Evolutionary conservation across 2,888 invertebrate genomes (phyloP).

Genomic region (Ischnura elegans): DNA sequence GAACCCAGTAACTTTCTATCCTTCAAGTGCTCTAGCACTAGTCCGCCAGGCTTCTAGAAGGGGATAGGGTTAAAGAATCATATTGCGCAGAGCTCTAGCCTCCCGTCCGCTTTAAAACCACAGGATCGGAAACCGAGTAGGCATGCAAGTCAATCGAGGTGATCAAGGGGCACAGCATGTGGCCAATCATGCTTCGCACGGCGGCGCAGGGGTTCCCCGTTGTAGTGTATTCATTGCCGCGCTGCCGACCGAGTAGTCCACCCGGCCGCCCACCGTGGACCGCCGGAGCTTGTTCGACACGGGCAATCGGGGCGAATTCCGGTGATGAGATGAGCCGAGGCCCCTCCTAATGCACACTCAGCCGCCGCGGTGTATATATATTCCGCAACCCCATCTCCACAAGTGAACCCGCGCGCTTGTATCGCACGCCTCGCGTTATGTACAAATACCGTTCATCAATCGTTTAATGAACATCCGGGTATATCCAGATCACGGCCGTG

Average conservation of each 20-base stretch:
- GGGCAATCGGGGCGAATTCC: not conserved
- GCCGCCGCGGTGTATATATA: not conserved
- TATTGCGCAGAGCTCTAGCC: not conserved
- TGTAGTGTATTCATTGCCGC: not conserved
- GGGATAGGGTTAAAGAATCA: too few relatives aligned
- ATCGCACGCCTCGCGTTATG: not conserved
- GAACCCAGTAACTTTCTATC: too few relatives aligned
- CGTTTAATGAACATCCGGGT: slow-evolving; percentile 18
- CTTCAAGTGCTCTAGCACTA: too few relatives aligned
- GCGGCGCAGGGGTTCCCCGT: not conserved
- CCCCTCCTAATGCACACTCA: not conserved
- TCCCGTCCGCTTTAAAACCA: not conserved
- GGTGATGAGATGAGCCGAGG: not conserved
- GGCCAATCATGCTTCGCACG: not conserved
- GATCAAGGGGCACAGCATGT: not conserved
- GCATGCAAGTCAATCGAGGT: not conserved
- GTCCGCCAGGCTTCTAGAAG: too few relatives aligned
- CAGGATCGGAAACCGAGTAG: not conserved
- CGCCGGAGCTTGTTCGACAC: not conserved
- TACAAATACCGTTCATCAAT: not conserved
- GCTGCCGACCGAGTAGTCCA: not conserved
- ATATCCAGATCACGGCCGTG: not conserved
- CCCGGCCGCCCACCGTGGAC: not conserved
- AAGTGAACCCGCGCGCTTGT: not conserved
- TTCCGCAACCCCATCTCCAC: not conserved